These are phyloP conservation scores for Hystrix brachyura DNA, from an alignment of 2,113 vertebrate genomes.

Conservation along the genomic window DNA sequence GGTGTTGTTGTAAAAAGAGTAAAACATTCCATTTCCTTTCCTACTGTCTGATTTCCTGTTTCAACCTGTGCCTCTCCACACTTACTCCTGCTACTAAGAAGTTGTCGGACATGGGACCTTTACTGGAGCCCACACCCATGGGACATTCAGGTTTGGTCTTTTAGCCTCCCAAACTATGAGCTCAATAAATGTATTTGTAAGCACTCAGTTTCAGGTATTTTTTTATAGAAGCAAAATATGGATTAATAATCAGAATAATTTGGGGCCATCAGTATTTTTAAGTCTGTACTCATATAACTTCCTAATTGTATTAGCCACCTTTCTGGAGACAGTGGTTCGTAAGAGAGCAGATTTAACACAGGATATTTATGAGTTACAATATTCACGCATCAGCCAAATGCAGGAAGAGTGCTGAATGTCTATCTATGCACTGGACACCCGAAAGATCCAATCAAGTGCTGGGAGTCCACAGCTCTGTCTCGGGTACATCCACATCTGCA, in stretches of 20 bases:
- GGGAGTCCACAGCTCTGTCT: too few relatives aligned
- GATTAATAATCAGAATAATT: not conserved
- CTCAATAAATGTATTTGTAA: not conserved
- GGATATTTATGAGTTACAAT: too few relatives aligned
- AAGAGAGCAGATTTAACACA: too few relatives aligned
- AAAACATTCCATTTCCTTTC: not conserved
- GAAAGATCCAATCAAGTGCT: too few relatives aligned
- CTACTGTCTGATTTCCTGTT: not conserved
- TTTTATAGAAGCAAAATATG: not conserved
- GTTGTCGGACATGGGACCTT: not conserved
- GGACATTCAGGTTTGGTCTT: not conserved
- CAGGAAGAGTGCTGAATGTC: too few relatives aligned
- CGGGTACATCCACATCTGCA: too few relatives aligned
- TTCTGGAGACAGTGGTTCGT: too few relatives aligned
- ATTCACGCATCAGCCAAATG: too few relatives aligned
- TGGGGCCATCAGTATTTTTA: not conserved
- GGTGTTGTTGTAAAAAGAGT: not conserved
- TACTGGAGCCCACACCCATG: accelerated
- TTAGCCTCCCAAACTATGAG: not conserved
- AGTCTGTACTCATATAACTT: not conserved
- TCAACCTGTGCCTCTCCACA: too few relatives aligned
- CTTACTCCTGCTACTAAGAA: not conserved
- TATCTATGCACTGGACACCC: too few relatives aligned
- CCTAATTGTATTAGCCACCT: not conserved
- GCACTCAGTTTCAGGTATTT: not conserved